These are phyloP conservation scores for Tympanoctomys barrerae DNA, from an alignment of 2,797 vertebrate species.

Conservation along the genomic window DNA sequence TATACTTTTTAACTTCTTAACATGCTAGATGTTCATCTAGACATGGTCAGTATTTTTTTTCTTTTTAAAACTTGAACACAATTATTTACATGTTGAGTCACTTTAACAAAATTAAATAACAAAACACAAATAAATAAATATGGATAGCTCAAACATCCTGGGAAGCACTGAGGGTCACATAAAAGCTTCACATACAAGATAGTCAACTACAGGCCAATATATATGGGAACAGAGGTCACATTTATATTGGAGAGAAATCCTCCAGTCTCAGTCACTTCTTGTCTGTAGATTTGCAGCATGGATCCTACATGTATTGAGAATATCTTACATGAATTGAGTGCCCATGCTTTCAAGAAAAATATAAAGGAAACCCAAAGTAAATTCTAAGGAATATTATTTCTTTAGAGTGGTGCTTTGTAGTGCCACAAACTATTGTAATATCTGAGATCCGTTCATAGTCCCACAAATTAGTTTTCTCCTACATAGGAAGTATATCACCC, in stretches of 20 bases:
- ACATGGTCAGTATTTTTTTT: neutral
- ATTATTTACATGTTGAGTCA: neutral
- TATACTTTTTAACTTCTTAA: neutral
- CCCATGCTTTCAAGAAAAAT: neutral
- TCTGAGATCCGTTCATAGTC: no score
- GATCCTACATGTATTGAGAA: neutral
- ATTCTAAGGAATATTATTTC: no score
- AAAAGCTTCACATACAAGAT: neutral
- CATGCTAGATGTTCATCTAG: neutral
- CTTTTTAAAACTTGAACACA: neutral
- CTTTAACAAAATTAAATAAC: neutral
- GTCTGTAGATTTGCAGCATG: neutral
- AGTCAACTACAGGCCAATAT: neutral
- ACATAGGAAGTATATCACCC: no score
- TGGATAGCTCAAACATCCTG: neutral
- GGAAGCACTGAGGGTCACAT: neutral
- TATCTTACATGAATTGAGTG: neutral
- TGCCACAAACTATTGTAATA: no score
- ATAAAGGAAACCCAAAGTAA: neutral
- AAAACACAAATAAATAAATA: neutral
- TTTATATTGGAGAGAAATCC: neutral
- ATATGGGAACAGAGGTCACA: neutral
- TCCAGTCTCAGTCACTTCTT: neutral
- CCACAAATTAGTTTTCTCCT: no score
- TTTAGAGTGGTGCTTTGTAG: no score